Evolutionary conservation across 2,888 invertebrate species (phyloP).

Genomic region (Clunio marinus): DNA sequence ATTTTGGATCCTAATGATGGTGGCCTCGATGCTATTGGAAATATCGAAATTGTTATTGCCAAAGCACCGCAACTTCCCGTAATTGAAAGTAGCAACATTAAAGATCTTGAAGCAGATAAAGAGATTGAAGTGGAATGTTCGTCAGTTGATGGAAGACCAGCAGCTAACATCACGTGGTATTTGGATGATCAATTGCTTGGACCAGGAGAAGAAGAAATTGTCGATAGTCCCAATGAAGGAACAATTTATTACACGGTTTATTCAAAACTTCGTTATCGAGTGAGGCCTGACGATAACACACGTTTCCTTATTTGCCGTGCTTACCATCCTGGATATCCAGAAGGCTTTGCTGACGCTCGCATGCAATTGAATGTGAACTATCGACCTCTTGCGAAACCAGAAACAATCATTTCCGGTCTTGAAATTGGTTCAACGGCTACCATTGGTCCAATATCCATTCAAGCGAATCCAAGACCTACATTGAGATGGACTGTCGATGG

Average conservation of each 20-base stretch:
- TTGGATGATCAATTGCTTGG: slow-evolving; percentile 53
- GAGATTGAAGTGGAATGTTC: slow-evolving; percentile 62
- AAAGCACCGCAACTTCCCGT: slow-evolving; percentile 49
- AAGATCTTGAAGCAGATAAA: slow-evolving; percentile 54
- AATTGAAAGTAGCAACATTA: slow-evolving; percentile 42
- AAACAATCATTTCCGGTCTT: slow-evolving; percentile 67
- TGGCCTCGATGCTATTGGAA: slow-evolving; percentile 8
- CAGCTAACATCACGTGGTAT: slow-evolving; percentile 71
- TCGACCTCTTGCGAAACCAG: slow-evolving; percentile 59
- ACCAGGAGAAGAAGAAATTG: background rate
- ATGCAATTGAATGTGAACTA: slow-evolving; percentile 57
- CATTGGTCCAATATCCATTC: slow-evolving; percentile 63
- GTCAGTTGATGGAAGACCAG: slow-evolving; percentile 66
- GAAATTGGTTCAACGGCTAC: slow-evolving; percentile 67
- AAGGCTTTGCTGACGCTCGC: slow-evolving; percentile 45
- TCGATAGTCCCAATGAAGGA: background rate
- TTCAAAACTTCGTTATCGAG: slow-evolving; percentile 59
- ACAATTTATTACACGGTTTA: background rate
- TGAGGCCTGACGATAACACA: slow-evolving; percentile 64
- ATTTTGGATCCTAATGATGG: slow-evolving; percentile 43
- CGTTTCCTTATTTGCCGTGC: slow-evolving; percentile 63
- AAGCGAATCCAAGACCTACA: slow-evolving; percentile 67
- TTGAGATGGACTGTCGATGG: slow-evolving; percentile 66
- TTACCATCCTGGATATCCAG: slow-evolving; percentile 55
- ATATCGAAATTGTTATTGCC: slow-evolving; percentile 40